Evolutionary conservation across 2,113 vertebrate genomes (phyloP), one percentile per base, ranked within the genome.

Genomic region (Heloderma charlesbogerti): DNA sequence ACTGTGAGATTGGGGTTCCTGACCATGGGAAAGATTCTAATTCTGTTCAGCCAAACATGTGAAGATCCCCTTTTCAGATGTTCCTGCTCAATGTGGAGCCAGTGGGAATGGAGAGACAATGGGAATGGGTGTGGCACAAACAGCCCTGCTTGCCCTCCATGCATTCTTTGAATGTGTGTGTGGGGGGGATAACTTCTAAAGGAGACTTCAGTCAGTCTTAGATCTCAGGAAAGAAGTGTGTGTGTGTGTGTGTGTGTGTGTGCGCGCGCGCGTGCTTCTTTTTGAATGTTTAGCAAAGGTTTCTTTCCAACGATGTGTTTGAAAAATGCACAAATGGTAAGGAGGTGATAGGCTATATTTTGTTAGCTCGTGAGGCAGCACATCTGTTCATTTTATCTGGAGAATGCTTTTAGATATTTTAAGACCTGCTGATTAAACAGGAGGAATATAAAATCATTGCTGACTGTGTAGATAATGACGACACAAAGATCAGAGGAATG

Each of bases 331-430:
- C 20, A 86, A 51, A 5, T 1, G 63, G 0, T 43, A 74, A 43
- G 10, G 40, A 31, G 66, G 0, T 66, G 51, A 86, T 90, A 15
- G 40, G 83, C 43, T 25, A 90, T 77, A 5, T 6, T 69, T 29
- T 18, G 37, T 45, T 1, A 88, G 37, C 16, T 54, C 87, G 85
- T 0, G 87, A 88, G 90, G 27, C 77, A 54, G 69, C 93, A 91
- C 88, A 82, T 71, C 45, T 82, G 88, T 67, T 89, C n/a, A 54
- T 71, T 89, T 69, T 80, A 69, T 71, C 37, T 82, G 45, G 78
- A 82, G 78, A 89, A 89, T 40, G 66, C 66, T 82, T 89, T 87
- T 69, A 71, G 88, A 40, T 71, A 89, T 89, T 89, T 89, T 89
- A 79, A 82, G 63, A 89, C 82, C 66, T 89, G 88, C 88, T 88